Evolutionary conservation across 2,888 invertebrate genomes (phyloP), one percentile per base, ranked within the genome.

Genomic region (Coenonympha glycerion): DNA sequence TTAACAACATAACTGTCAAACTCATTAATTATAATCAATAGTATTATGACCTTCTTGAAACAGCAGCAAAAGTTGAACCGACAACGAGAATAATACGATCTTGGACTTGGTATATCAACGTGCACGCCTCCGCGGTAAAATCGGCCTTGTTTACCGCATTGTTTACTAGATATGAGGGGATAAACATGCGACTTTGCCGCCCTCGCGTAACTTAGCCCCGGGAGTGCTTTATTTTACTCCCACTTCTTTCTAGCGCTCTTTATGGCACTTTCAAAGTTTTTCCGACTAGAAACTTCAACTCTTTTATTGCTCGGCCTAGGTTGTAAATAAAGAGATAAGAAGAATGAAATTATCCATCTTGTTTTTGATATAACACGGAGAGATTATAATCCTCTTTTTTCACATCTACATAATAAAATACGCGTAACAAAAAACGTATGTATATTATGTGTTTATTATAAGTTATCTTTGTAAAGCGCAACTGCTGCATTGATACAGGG

Each of bases 171-270:
- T 52, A 57, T 53, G 49, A 48, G 50, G 52, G 52, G 59, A 58
- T 63, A 62, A 58, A 62, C 59, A 61, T 52, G 53, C 50, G 47
- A 52, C 49, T 30, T 58, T 50, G 42, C 49, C 47, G 45, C 44
- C 49, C 50, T 13, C 50, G 46, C 57, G 57, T 61, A 60, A 62
- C 59, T 61, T 58, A 52, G 19, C 47, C 55, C 42, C 40, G 28
- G 53, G 60, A 58, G 57, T 58, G 53, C 55, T 61, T 57, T 60
- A 60, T 54, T 49, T 48, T 47, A 44, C 26, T 36, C 49, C 47
- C 46, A 47, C 11, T 28, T 33, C 19, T 41, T 41, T 41, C 18
- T 15, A 19, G 15, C 15, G 13, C 4, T 39, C 24, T 28, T 6
- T 19, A 28, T 28, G 28, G 30, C 6, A 31, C 15, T 15, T 15